These are phyloP conservation scores for Sycophila texana DNA, from an alignment of 2,888 invertebrate genomes.

Conservation along the genomic window DNA sequence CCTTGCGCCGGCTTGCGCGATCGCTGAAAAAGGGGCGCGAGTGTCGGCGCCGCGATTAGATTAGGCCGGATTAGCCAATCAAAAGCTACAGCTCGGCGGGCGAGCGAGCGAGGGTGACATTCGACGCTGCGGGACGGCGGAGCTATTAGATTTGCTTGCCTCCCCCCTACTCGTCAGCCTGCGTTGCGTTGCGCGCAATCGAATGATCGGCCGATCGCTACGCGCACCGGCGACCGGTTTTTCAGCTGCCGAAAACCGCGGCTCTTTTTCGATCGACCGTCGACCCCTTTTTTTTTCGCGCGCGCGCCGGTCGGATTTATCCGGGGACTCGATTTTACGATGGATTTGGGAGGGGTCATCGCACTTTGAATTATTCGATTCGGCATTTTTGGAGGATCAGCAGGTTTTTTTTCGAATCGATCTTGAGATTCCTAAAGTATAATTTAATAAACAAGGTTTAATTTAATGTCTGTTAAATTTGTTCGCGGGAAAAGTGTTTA, in stretches of 20 bases:
- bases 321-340: no score
- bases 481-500: no score
- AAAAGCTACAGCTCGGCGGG: constrained; percentile 72
- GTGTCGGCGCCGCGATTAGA: constrained; percentile 69
- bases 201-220: constrained; percentile 67
- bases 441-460: no score
- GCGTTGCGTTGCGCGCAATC: constrained; percentile 72
- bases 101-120: constrained; percentile 69
- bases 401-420: background rate
- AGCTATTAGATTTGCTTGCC: constrained; percentile 73
- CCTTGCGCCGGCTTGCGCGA: background rate
- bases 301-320: background rate
- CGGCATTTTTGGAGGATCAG: background rate
- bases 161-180: constrained; percentile 44
- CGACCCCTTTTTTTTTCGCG: background rate
- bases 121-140: constrained; percentile 66
- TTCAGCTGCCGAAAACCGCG: constrained; percentile 36
- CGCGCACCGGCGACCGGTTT: background rate
- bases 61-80: constrained; percentile 75
- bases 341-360: no score
- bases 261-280: constrained; percentile 13
- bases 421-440: no score
- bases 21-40: constrained; percentile 30
- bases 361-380: no score
- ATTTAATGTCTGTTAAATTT: no score